These are phyloP conservation scores for Aphodius granarius DNA, from an alignment of 2,888 invertebrate species.

Conservation along the genomic window DNA sequence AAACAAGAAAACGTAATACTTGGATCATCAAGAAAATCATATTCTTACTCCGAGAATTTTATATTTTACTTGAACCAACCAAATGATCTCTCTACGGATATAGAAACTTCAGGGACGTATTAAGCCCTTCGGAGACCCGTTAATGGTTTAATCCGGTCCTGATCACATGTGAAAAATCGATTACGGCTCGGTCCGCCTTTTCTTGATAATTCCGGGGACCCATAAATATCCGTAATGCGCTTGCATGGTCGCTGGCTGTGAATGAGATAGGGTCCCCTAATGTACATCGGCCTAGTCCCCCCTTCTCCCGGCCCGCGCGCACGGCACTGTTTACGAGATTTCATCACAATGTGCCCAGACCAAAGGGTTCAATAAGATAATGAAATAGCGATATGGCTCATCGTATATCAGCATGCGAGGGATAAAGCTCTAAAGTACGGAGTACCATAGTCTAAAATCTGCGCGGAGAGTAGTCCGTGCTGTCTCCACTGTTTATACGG, in stretches of 20 bases:
- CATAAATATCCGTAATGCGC: conserved; percentile 52
- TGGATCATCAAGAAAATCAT: too few relatives aligned
- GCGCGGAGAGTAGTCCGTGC: not conserved
- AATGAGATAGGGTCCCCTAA: conserved; percentile 49
- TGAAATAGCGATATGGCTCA: conserved; percentile 21
- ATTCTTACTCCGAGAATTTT: too few relatives aligned
- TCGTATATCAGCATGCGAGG: conserved; percentile 5
- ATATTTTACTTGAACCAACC: too few relatives aligned
- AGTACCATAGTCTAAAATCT: not conserved
- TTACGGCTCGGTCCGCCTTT: conserved; percentile 50
- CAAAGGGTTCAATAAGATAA: conserved; percentile 25
- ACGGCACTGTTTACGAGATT: conserved; percentile 36
- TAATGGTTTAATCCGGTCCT: too few relatives aligned
- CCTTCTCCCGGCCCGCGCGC: too few relatives aligned
- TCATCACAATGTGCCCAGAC: conserved; percentile 21
- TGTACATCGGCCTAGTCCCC: conserved; percentile 33
- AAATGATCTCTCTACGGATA: too few relatives aligned
- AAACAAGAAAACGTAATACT: too few relatives aligned
- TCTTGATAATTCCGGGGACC: conserved; percentile 51
- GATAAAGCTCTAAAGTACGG: too few relatives aligned
- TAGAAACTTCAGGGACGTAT: too few relatives aligned
- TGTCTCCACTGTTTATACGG: not conserved
- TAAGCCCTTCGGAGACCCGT: too few relatives aligned
- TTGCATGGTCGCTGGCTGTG: conserved; percentile 54
- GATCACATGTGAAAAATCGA: conserved; percentile 53